A percentile compares a stretch with the other conserved stretches of the same genome.
These are phyloP conservation scores for Philonicus albiceps DNA, from an alignment of 2,888 invertebrate genomes.

Conservation along the genomic window DNA sequence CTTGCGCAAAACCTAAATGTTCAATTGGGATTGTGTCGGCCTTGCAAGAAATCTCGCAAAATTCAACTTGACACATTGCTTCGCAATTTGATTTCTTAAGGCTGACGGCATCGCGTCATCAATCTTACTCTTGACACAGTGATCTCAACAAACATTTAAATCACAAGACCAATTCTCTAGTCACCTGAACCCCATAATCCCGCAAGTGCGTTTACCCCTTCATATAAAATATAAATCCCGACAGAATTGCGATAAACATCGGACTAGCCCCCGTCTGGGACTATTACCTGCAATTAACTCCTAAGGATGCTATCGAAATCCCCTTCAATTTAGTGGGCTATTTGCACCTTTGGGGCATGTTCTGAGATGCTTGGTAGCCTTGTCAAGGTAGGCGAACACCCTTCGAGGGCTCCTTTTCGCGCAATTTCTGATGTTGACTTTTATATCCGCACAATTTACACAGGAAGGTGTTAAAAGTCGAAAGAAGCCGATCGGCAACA, in stretches of 20 bases:
- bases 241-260: background rate
- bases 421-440: background rate
- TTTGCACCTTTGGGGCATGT: constrained; percentile 14
- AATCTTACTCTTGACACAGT: background rate
- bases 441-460: background rate
- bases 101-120: constrained; percentile 1
- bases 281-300: constrained; percentile 21
- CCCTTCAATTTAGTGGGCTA: background rate
- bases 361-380: background rate
- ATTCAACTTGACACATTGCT: constrained; percentile 2
- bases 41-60: background rate
- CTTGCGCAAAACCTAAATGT: background rate
- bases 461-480: background rate
- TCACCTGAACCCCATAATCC: background rate
- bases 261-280: constrained; percentile 15
- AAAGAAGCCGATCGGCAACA: background rate
- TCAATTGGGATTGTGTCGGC: background rate
- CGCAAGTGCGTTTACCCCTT: background rate
- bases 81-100: constrained; percentile 15
- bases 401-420: background rate
- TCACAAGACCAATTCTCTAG: background rate
- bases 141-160: background rate
- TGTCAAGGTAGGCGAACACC: background rate
- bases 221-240: background rate
- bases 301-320: constrained; percentile 12